Conservation (phyloP, 2,113 vertebrate genomes). For the Sylvilagus bachmani region DNA sequence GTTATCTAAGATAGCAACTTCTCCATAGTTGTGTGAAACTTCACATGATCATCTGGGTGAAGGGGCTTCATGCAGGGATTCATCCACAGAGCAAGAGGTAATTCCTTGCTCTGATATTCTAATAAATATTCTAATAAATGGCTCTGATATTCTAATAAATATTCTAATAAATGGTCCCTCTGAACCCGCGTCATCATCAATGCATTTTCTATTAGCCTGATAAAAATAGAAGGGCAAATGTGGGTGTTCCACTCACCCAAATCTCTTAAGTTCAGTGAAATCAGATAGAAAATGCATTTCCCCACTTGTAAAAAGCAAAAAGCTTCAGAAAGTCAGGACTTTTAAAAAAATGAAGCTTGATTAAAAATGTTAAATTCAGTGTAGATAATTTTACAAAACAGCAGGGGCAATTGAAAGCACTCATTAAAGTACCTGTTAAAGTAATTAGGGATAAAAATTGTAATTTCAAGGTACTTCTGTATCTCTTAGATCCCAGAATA, state of each 20-base stretch:
- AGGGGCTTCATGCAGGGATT: neutral
- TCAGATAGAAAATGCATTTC: slow-evolving; percentile 51
- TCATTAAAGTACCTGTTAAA: slow-evolving; percentile 81
- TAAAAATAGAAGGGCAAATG: slow-evolving; percentile 16
- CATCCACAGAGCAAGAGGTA: neutral
- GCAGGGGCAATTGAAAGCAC: slow-evolving; percentile 71
- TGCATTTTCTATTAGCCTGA: neutral
- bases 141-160: neutral
- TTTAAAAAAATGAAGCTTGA: slow-evolving; percentile 69
- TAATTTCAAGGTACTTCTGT: slow-evolving; percentile 70
- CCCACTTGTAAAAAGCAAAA: slow-evolving; percentile 55
- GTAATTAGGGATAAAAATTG: slow-evolving; percentile 83
- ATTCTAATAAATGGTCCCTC: neutral
- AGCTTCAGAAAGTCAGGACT: slow-evolving; percentile 56
- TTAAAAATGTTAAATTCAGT: slow-evolving; percentile 79
- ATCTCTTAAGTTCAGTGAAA: slow-evolving; percentile 53
- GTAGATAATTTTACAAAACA: slow-evolving; percentile 76
- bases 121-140: neutral
- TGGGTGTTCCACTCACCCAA: neutral
- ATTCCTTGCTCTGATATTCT: neutral
- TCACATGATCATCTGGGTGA: neutral
- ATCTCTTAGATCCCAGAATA: slow-evolving; percentile 78
- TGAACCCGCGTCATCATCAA: neutral
- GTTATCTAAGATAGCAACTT: neutral
- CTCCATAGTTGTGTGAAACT: neutral